Conservation (phyloP, 2,888 invertebrate genomes). For the Gasteruption jaculator region DNA sequence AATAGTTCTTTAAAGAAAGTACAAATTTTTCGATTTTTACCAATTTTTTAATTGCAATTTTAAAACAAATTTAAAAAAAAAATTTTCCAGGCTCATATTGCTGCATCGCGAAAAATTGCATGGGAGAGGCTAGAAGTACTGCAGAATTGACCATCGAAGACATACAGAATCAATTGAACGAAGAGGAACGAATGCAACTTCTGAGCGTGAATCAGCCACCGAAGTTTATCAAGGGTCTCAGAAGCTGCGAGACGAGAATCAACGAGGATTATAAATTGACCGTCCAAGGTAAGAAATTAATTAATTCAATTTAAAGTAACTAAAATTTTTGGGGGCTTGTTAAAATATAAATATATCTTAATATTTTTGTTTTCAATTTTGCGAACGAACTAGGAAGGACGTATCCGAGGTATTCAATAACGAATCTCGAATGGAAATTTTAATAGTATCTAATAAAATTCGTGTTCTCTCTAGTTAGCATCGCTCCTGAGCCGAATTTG, state of each 20-base stretch:
- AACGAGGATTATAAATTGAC: conserved; percentile 78
- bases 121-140: conserved; percentile 84
- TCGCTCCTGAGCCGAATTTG: conserved; percentile 74
- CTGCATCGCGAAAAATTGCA: conserved; percentile 84
- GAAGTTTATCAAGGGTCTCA: conserved; percentile 74
- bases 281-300: conserved; percentile 73
- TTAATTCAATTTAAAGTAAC: conserved; percentile 7
- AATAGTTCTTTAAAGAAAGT: not conserved
- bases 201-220: conserved; percentile 77
- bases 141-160: conserved; percentile 87
- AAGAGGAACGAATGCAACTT: conserved; percentile 76
- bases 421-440: conserved; percentile 7
- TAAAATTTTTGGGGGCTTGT: conserved; percentile 6
- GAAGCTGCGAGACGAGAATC: conserved; percentile 78
- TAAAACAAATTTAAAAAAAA: too few relatives aligned
- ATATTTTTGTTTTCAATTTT: conserved; percentile 3
- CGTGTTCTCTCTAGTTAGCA: conserved; percentile 60
- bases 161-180: conserved; percentile 83
- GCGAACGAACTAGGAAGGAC: not conserved
- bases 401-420: not conserved
- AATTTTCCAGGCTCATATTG: conserved; percentile 72
- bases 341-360: not conserved
- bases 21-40: not conserved
- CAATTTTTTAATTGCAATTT: not conserved
- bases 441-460: not conserved